phyloP scores from a whole-genome alignment of 1,140 invertebrate genomes.

The Centruroides sculpturatus region DNA sequence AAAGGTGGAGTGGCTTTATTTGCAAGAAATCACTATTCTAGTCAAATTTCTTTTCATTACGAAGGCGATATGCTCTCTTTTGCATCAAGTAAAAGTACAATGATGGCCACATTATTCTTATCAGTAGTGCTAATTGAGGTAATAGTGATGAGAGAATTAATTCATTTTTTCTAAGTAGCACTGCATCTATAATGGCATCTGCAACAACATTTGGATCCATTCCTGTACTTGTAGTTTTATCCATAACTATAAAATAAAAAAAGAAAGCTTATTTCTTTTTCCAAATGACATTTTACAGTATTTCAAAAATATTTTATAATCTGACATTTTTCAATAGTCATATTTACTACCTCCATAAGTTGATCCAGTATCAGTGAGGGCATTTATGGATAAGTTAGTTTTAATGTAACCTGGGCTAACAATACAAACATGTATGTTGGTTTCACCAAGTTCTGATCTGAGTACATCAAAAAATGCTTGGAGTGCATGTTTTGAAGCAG shows the following conservation, averaged over 20 bases:
- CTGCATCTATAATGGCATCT: conserved; percentile 45
- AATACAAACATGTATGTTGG: conserved; percentile 63
- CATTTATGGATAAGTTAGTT: conserved; percentile 77
- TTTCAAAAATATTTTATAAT: too few relatives aligned
- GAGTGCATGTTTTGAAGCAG: conserved; percentile 86
- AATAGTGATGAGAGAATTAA: conserved; percentile 48
- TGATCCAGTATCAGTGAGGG: conserved; percentile 58
- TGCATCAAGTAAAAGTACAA: conserved; percentile 68
- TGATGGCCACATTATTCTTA: conserved; percentile 52
- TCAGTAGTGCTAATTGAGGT: conserved; percentile 48
- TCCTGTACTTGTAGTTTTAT: conserved; percentile 58
- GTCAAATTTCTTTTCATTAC: too few relatives aligned
- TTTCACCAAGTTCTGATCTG: conserved; percentile 55
- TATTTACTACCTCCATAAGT: conserved; percentile 51
- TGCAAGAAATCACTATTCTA: too few relatives aligned
- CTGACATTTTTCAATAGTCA: too few relatives aligned
- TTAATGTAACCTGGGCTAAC: conserved; percentile 78
- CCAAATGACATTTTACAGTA: too few relatives aligned
- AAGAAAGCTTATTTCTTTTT: background rate
- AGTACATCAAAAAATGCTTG: conserved; percentile 75
- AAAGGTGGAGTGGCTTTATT: too few relatives aligned
- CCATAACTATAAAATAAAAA: conserved; percentile 45
- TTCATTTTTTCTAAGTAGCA: conserved; percentile 52
- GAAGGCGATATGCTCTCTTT: conserved; percentile 38
- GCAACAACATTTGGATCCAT: conserved; percentile 57